These are phyloP conservation scores for Xerus rutilus DNA, from an alignment of 2,797 vertebrate genomes.

Conservation along the genomic window DNA sequence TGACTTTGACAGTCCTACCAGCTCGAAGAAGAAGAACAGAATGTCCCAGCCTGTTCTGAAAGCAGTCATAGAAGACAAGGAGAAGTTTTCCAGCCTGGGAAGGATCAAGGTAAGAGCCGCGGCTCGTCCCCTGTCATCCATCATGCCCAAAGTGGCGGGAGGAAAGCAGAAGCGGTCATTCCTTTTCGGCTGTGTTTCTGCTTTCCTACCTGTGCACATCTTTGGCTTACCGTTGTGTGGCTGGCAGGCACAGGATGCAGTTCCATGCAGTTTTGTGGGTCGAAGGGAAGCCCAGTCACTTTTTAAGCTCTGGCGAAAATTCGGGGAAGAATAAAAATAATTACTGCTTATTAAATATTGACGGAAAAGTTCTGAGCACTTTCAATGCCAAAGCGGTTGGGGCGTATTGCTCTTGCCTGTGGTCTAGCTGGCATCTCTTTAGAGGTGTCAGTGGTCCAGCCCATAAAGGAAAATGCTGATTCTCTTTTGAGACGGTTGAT, in stretches of 20 bases:
- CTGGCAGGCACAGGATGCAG: not conserved
- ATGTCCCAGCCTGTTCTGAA: conserved; percentile 90
- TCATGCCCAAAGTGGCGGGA: not conserved
- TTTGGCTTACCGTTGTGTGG: not conserved
- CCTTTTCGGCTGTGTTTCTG: not conserved
- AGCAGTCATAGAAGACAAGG: conserved; percentile 89
- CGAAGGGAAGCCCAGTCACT: not conserved
- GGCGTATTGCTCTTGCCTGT: not conserved
- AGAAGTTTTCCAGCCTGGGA: conserved; percentile 89
- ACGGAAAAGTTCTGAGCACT: not conserved
- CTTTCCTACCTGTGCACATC: not conserved
- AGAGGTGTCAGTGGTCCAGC: not conserved
- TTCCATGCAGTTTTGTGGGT: not conserved
- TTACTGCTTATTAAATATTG: not conserved
- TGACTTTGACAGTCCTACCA: conserved; percentile 87
- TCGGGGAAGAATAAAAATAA: not conserved
- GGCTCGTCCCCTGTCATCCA: not conserved
- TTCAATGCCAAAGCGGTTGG: not conserved
- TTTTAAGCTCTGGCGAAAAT: not conserved
- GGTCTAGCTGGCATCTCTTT: not conserved
- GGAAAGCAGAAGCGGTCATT: not conserved
- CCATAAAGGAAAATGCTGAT: not conserved
- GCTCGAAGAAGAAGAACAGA: conserved; percentile 88
- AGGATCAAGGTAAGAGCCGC: conserved; percentile 89
- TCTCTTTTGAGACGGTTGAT: not conserved